Evolutionary conservation across 2,113 vertebrate genomes (phyloP).

Genomic region (Myotis lucifugus): DNA sequence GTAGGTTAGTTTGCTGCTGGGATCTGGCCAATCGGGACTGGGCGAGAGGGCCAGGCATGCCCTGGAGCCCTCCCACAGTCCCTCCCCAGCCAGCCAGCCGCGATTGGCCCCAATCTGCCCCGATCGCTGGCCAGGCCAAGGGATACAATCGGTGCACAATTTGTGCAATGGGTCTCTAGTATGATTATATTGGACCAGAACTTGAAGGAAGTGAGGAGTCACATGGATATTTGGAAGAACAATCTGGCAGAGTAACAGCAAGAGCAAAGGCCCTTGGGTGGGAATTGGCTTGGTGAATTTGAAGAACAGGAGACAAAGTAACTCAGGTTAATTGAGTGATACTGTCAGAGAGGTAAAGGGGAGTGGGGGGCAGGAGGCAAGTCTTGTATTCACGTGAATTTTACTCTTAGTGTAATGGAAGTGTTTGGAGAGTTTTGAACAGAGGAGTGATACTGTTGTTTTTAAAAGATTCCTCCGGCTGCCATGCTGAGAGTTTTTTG

Average conservation of each 20-base stretch:
- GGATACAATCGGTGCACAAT: no score
- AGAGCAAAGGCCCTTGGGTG: background rate
- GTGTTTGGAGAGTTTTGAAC: background rate
- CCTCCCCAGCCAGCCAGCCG: no score
- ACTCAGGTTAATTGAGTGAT: background rate
- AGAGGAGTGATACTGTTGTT: background rate
- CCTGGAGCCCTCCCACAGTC: no score
- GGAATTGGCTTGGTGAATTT: background rate
- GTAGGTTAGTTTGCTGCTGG: no score
- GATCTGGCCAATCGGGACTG: no score
- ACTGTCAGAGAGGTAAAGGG: rapidly evolving
- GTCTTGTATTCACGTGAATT: background rate
- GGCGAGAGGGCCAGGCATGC: no score
- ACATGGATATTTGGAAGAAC: background rate
- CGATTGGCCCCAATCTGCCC: no score
- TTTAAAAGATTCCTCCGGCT: background rate
- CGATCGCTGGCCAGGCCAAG: no score
- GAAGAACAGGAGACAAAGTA: background rate
- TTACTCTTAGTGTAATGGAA: background rate
- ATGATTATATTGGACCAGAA: background rate
- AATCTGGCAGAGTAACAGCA: background rate
- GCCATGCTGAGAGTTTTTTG: background rate
- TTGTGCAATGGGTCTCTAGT: no score
- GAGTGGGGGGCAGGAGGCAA: no score
- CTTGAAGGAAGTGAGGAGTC: background rate